Evolutionary conservation across 2,113 vertebrate genomes (phyloP).

Genomic region (Pao palembangensis): DNA sequence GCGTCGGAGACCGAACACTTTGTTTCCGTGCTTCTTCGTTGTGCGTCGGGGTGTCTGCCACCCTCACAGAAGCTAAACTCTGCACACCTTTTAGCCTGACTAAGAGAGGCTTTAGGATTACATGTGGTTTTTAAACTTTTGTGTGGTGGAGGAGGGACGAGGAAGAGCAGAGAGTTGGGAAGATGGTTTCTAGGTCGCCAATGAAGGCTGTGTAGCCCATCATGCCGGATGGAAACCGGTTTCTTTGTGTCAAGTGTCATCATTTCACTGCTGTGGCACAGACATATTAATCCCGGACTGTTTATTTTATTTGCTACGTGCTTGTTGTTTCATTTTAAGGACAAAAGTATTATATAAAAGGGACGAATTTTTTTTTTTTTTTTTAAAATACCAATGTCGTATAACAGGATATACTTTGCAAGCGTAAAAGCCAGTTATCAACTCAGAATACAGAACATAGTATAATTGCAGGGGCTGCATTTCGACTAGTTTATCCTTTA

Average conservation of each 20-base stretch:
- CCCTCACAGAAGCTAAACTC: constrained; percentile 8
- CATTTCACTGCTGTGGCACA: constrained; percentile 10
- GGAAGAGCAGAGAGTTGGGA: constrained; percentile 7
- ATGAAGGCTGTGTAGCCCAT: constrained; percentile 21
- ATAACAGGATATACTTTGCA: no score
- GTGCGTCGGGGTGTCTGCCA: constrained; percentile 23
- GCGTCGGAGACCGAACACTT: constrained; percentile 29
- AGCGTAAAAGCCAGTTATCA: no score
- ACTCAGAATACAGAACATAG: no score
- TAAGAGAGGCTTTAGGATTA: neutral
- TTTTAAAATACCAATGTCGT: no score
- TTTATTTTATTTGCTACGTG: no score
- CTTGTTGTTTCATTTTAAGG: no score
- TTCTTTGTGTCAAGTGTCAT: constrained; percentile 72
- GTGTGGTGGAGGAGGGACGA: constrained; percentile 2
- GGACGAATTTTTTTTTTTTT: no score
- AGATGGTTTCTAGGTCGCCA: constrained; percentile 39
- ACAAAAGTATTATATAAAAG: no score
- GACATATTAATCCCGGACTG: no score
- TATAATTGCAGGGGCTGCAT: no score
- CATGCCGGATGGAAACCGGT: constrained; percentile 44
- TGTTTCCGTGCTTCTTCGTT: constrained; percentile 36
- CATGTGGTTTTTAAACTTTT: neutral
- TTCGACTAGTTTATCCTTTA: no score
- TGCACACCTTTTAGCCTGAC: constrained; percentile 14